Base-by-base conservation (phyloP, 2,888 invertebrate genomes). In the Ceriagrion tenellum region DNA sequence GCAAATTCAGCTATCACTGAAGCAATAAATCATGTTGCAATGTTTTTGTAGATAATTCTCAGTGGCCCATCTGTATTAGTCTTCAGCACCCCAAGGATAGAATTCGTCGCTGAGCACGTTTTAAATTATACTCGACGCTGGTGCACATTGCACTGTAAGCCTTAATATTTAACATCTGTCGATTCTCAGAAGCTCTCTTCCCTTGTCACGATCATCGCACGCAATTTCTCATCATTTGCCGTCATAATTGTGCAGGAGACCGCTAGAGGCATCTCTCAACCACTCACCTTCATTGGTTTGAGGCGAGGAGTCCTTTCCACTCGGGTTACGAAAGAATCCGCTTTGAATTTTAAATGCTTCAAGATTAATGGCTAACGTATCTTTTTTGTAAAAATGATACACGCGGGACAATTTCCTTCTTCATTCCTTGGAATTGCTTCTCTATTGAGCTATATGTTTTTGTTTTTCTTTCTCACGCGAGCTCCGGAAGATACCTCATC, bases 191-290 rank as follows among this genome's bases (percentile, higher is more conserved):
- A 91, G 69, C 40, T 47, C 55, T 47, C 20, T 55, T 69, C 74
- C 40, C 69, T 91, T 40, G 91, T 91, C 91, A 91, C 91, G 91
- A 91, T 69, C 93, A 63, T 47, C 40, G 56, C 93, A 93, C 69
- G 93, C 93, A 93, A 93, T 93, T 93, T 93, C 74, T 93, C 93
- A 93, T 93, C 93, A 93, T 93, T 93, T 93, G 93, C 93, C 93
- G 40, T 47, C 69, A 55, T 93, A 93, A 93, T 93, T 93, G 69
- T 55, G 74, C 40, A 40, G 69, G 93, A 13, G 47, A 63, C 93
- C 74, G 93, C 93, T 93, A 63, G 93, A 63, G 69, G 63, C 63
- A n/a, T 91, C 91, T 69, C 59, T 35, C 63, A 47, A 13, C 93
- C 69, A 13, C 18, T 47, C 40, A 16, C 26, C 69, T 47, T 16